phyloP scores from a whole-genome alignment of 2,888 invertebrate genomes.

The Eupithecia insigniata region DNA sequence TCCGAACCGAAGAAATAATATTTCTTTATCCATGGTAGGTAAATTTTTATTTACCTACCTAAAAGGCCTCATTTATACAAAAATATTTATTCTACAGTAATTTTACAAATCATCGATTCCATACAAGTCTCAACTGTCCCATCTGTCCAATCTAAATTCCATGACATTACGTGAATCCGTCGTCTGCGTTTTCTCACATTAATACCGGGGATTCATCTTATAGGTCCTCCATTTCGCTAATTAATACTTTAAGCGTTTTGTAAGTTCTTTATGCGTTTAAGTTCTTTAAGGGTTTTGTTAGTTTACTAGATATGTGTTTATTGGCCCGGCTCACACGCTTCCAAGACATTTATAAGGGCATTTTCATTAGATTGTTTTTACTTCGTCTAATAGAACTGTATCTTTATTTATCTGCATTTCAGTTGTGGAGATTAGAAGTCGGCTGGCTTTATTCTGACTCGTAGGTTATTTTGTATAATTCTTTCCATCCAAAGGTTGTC shows the following conservation, averaged over 20 bases:
- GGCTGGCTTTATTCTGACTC: background rate
- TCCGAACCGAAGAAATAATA: no score
- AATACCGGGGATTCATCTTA: conserved; percentile 64
- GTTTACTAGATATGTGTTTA: conserved; percentile 24
- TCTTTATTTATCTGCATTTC: conserved; percentile 24
- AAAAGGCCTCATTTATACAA: no score
- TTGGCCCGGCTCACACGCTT: conserved; percentile 13
- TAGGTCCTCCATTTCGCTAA: conserved; percentile 64
- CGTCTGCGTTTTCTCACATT: conserved; percentile 64
- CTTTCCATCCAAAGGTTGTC: no score
- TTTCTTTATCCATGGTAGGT: no score
- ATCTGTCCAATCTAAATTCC: background rate
- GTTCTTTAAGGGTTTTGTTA: conserved; percentile 14
- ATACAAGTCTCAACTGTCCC: background rate
- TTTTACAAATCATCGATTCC: no score
- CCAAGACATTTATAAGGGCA: conserved; percentile 6
- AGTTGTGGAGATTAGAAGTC: background rate
- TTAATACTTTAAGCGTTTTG: conserved; percentile 51
- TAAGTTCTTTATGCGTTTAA: conserved; percentile 14
- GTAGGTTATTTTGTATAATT: no score
- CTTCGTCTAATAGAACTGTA: conserved; percentile 8
- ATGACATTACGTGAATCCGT: conserved; percentile 53
- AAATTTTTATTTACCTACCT: no score
- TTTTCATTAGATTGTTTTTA: conserved; percentile 10
- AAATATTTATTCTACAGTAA: no score